phyloP scores from a whole-genome alignment of 2,888 invertebrate species.

The Tipula vernalis region DNA sequence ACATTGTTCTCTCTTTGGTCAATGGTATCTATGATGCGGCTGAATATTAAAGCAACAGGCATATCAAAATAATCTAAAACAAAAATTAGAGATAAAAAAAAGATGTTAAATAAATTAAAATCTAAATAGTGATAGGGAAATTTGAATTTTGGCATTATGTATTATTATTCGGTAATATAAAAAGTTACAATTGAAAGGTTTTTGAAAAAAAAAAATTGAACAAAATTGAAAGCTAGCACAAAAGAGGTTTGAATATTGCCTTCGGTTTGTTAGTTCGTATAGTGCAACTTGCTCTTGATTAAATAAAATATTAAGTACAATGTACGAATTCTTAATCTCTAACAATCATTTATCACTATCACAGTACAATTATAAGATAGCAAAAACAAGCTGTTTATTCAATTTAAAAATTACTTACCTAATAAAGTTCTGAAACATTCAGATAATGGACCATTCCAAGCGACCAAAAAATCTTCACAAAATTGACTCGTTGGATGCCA shows the following conservation, averaged over 20 bases:
- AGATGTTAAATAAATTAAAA: no score
- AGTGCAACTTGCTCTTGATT: no score
- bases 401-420: not conserved
- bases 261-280: no score
- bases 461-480: conserved; percentile 40
- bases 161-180: no score
- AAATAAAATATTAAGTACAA: not conserved
- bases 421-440: conserved; percentile 45
- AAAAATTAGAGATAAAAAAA: no score
- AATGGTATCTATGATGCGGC: conserved; percentile 49
- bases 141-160: no score
- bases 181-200: no score
- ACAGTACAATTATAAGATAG: not conserved
- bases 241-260: no score
- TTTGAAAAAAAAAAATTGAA: no score
- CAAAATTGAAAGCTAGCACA: no score
- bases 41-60: conserved; percentile 50
- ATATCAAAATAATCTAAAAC: conserved; percentile 49
- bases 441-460: conserved; percentile 50
- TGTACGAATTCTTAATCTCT: not conserved
- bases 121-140: no score
- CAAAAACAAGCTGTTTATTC: not conserved
- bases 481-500: conserved; percentile 45
- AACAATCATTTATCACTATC: not conserved
- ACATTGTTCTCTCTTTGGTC: conserved; percentile 32